A percentile compares a stretch with the other conserved stretches of the same genome.
phyloP scores from a whole-genome alignment of 1,140 invertebrate genomes.

The Chlorops oryzae region DNA sequence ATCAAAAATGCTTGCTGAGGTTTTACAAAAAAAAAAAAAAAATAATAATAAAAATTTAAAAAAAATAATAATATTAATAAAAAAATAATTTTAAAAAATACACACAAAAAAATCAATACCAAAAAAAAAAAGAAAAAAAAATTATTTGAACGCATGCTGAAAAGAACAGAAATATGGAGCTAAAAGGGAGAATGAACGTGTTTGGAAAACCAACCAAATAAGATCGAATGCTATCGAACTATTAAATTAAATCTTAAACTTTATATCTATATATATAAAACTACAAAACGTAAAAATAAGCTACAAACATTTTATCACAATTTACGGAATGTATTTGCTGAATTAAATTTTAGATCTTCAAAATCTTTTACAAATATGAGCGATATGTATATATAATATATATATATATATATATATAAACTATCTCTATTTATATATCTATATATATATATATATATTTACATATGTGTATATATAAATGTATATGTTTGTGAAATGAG shows the following conservation, averaged over 20 bases:
- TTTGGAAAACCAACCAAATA: neutral
- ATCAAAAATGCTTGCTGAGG: slow-evolving; percentile 32
- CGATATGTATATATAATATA: too few relatives aligned
- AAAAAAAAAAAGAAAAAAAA: slow-evolving; percentile 4
- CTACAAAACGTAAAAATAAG: slow-evolving; percentile 27
- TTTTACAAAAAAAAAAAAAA: slow-evolving; percentile 26
- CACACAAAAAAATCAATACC: slow-evolving; percentile 12
- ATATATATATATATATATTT: too few relatives aligned
- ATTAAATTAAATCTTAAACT: slow-evolving; percentile 1
- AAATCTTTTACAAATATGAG: too few relatives aligned
- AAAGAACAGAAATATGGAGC: too few relatives aligned
- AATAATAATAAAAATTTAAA: neutral
- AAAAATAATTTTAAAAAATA: slow-evolving; percentile 1
- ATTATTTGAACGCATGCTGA: too few relatives aligned
- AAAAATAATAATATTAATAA: slow-evolving; percentile 1
- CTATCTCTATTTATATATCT: too few relatives aligned
- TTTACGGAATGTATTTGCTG: slow-evolving; percentile 46
- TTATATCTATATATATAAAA: slow-evolving; percentile 4
- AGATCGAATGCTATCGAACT: slow-evolving; percentile 10
- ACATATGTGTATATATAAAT: too few relatives aligned
- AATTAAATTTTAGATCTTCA: slow-evolving; percentile 29
- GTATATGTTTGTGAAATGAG: too few relatives aligned
- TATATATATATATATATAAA: too few relatives aligned
- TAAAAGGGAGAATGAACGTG: neutral
- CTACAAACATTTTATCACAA: slow-evolving; percentile 35